Base-by-base conservation (phyloP, 2,797 vertebrate genomes). In the Crocidura indochinensis region DNA sequence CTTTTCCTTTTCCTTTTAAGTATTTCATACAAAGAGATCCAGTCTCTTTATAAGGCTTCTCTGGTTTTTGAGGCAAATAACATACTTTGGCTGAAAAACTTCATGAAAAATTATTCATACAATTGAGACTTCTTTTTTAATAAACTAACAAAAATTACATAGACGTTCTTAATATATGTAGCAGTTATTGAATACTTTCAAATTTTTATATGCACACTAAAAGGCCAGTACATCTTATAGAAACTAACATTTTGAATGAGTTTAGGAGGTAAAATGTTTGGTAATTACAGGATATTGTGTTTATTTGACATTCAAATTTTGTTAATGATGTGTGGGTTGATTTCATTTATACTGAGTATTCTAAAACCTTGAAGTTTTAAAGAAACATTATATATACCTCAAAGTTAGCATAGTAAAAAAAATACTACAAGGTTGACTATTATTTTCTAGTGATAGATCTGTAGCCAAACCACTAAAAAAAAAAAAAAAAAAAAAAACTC, bases 391-490 rank as follows among this genome's bases (percentile, higher is more conserved):
- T 20, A 84, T 47, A 75, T 75, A 62, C 51, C 94, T 79, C 71
- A 29, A 95, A 87, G 73, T 29, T 95, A 64, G 65, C 95, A 53
- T 72, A 76, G 22, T 60, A 60, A 60, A 60, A 60, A 68, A 83
- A 92, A 44, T 64, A 88, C 53, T 92, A 75, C 0, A 38, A 29
- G 56, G 17, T 87, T 95, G 83, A 47, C 8, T 90, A 49, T 94
- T 65, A 95, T 62, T 67, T 51, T 49, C 79, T n/a, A 60, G 46
- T 83, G 68, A 86, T 69, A 91, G 80, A 88, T 96, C 91, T 94
- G 69, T 60, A 92, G 94, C 90, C 94, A 91, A 94, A 93, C 90
- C 81, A 90, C 76, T 86, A 88, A 94, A 94, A 19, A 96, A 88
- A 19, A 96, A 88, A 51, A 88, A 94, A 94, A 19, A 96, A 88